A percentile compares a stretch with the other conserved stretches of the same genome.
Evolutionary conservation across 37 sponge, comb jelly and placozoan species (phyloP).

Genomic region (Mnemiopsis leidyi): DNA sequence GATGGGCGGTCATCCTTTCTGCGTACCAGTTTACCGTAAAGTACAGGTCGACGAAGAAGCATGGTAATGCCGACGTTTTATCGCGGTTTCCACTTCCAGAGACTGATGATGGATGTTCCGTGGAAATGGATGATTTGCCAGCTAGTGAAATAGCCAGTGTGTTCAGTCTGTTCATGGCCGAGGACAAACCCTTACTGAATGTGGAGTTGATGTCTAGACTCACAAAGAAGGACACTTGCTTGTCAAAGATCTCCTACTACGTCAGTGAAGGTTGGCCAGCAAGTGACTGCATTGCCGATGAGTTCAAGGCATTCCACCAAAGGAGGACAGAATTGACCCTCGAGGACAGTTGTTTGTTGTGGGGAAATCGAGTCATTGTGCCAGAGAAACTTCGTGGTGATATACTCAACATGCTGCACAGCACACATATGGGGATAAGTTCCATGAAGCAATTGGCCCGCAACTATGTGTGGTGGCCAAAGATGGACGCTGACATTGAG

Average conservation of each 20-base stretch:
- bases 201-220: background rate
- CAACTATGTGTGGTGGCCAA: conserved; percentile 1
- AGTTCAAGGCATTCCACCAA: conserved; percentile 21
- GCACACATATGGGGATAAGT: background rate
- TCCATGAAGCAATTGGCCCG: background rate
- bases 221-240: conserved; percentile 48
- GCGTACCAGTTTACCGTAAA: background rate
- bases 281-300: background rate
- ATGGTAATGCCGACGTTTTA: conserved; percentile 52
- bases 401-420: background rate
- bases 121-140: background rate
- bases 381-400: background rate
- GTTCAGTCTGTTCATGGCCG: conserved; percentile 16
- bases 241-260: conserved; percentile 59
- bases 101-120: background rate
- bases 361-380: conserved; percentile 68
- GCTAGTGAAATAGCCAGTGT: conserved; percentile 8
- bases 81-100: conserved; percentile 47
- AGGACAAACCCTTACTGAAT: background rate
- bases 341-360: conserved; percentile 67
- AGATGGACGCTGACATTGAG: background rate
- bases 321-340: conserved; percentile 53
- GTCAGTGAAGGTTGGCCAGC: conserved; percentile 55
- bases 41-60: conserved; percentile 1
- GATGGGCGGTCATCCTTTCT: conserved; percentile 52